Evolutionary conservation across 2,113 vertebrate species (phyloP), one percentile per base, ranked within the genome.

Genomic region (Tenebrosternarchus preto): DNA sequence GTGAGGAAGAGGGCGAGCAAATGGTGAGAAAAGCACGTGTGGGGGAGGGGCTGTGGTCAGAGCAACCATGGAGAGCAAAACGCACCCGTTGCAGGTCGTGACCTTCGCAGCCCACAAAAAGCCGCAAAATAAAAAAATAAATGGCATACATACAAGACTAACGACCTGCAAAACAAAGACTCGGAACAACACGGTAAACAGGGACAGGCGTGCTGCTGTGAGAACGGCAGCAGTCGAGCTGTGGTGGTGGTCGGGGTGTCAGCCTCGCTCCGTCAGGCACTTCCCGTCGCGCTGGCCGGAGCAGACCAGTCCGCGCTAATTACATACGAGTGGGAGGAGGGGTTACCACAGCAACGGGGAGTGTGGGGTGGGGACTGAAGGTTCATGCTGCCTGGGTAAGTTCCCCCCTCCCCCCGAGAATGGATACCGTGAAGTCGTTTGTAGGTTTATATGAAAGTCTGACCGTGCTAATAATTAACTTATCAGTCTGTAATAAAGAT

Each of bases 111-210:
- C 55, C 1, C 57, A 73, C 64, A 59, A 73, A 78, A 53, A 56
- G 56, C 8, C 3, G 4, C 20, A 25, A 69, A 46, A 46, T 27
- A 24, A 24, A 50, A 43, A 39, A n/a, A 72, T 63, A 76, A 76
- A 75, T 72, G 50, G 67, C 50, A 61, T 31, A 76, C 75, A 76
- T 80, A 69, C 73, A 83, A 80, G 82, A 83, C 71, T 80, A 80
- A 78, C 78, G 73, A 76, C 66, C 57, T 76, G 53, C 59, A 67
- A 80, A 66, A 36, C 33, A 36, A 36, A 36, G 33, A 36, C 33
- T 36, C 39, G 8, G 7, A 36, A 36, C 36, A 46, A 46, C 11
- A 46, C 11, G 39, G 39, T 1, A 46, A 46, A 46, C 56, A 76
- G 70, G 53, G 57, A 71, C 22, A 27, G 70, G 33, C 73, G 36